Evolutionary conservation across 1,140 invertebrate genomes (phyloP).

Genomic region (Cydia splendana): DNA sequence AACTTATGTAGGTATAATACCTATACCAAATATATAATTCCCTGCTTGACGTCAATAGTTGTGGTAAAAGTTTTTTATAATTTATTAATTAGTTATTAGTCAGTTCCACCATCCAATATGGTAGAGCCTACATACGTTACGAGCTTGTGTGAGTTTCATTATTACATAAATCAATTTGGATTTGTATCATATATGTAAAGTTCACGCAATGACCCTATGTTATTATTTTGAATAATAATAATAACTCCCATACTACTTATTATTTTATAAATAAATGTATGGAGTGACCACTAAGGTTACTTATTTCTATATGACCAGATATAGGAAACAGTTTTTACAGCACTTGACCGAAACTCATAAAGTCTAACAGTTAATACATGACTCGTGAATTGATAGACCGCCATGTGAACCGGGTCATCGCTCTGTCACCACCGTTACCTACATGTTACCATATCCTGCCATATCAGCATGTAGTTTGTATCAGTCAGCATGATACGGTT

Average conservation of each 20-base stretch:
- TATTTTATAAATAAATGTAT: too few species aligned
- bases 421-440: constrained; percentile 11
- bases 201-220: too few species aligned
- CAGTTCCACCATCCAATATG: too few species aligned
- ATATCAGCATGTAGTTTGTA: background rate
- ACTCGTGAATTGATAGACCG: constrained; percentile 8
- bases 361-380: background rate
- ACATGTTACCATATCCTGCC: constrained; percentile 18
- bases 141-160: too few species aligned
- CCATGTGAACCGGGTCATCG: constrained; percentile 27
- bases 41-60: background rate
- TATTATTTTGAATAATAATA: too few species aligned
- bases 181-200: too few species aligned
- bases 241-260: too few species aligned
- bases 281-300: too few species aligned
- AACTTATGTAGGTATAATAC: background rate
- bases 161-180: too few species aligned
- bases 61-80: background rate
- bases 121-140: too few species aligned
- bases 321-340: too few species aligned
- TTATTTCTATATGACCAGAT: too few species aligned
- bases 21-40: background rate
- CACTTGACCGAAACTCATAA: background rate
- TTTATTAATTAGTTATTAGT: background rate
- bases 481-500: background rate